phyloP scores from a whole-genome alignment of 2,797 vertebrate species.

The Gouania willdenowi region DNA sequence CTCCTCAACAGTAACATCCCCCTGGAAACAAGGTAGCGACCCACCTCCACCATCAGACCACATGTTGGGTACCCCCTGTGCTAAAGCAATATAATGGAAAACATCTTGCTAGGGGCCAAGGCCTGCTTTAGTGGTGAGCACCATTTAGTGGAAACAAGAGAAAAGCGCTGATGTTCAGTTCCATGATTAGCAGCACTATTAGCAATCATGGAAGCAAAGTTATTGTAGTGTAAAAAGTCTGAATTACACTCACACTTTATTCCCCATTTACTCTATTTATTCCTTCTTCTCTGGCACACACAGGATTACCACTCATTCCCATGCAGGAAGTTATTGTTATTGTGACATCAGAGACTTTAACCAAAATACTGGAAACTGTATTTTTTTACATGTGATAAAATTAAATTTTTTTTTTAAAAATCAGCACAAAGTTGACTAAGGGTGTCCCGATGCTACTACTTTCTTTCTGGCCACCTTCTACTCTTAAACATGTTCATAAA shows the following conservation, averaged over 20 bases:
- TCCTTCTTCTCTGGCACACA: constrained; percentile 51
- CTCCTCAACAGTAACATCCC: constrained; percentile 99
- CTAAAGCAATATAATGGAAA: constrained; percentile 32
- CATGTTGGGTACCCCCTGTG: constrained; percentile 16
- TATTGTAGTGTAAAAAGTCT: constrained; percentile 41
- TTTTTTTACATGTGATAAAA: too few relatives aligned
- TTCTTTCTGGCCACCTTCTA: too few relatives aligned
- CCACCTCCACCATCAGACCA: constrained; percentile 1
- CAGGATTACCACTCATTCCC: too few relatives aligned
- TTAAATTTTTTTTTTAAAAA: too few relatives aligned
- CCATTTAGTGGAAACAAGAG: constrained; percentile 64
- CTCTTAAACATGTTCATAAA: too few relatives aligned
- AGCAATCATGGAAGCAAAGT: too few relatives aligned
- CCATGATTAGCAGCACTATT: too few relatives aligned
- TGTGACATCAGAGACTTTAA: too few relatives aligned
- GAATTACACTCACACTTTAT: constrained; percentile 51
- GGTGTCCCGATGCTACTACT: too few relatives aligned
- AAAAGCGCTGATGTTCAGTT: constrained; percentile 66
- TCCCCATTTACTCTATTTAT: constrained; percentile 55
- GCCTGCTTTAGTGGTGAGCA: constrained; percentile 55
- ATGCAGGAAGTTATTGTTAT: too few relatives aligned
- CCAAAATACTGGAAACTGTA: too few relatives aligned
- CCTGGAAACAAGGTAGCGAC: constrained; percentile 92
- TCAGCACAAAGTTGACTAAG: too few relatives aligned
- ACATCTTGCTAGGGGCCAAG: constrained; percentile 37